These are phyloP conservation scores for Pseudorhombus dupliciocellatus DNA, from an alignment of 2,113 vertebrate species.

Conservation along the genomic window DNA sequence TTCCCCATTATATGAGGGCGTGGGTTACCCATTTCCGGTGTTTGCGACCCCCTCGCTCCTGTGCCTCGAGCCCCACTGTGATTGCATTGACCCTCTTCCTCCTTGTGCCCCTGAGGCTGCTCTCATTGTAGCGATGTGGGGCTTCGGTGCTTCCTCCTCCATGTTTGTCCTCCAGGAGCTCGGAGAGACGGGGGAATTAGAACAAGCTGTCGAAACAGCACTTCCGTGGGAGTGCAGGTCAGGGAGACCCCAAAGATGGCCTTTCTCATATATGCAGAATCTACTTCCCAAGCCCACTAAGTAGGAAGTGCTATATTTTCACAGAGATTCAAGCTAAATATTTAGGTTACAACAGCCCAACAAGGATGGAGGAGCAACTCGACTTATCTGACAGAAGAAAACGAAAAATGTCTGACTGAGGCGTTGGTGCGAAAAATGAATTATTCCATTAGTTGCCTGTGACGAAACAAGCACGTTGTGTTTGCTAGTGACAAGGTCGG, in stretches of 20 bases:
- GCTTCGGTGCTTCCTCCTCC: slow-evolving; percentile 64
- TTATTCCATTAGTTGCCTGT: neutral
- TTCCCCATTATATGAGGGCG: slow-evolving; percentile 47
- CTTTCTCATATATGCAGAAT: slow-evolving; percentile 60
- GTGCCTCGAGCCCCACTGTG: slow-evolving; percentile 61
- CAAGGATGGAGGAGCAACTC: neutral
- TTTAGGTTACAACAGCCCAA: neutral
- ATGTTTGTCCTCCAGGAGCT: slow-evolving; percentile 69
- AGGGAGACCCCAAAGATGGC: slow-evolving; percentile 56
- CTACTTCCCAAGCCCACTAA: slow-evolving; percentile 19
- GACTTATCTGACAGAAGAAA: neutral
- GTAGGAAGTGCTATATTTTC: slow-evolving; percentile 34
- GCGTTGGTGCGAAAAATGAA: neutral
- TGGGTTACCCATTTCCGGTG: slow-evolving; percentile 50
- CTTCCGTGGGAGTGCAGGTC: slow-evolving; percentile 66
- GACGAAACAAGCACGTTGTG: slow-evolving; percentile 6
- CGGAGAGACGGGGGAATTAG: slow-evolving; percentile 68
- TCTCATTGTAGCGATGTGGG: slow-evolving; percentile 67
- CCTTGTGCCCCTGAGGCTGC: slow-evolving; percentile 59
- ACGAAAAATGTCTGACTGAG: neutral
- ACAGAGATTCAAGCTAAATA: slow-evolving; percentile 14
- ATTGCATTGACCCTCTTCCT: slow-evolving; percentile 73
- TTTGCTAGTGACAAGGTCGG: slow-evolving; percentile 1
- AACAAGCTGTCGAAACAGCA: slow-evolving; percentile 80
- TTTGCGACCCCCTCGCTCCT: slow-evolving; percentile 59